Percentiles rank a stretch among this genome's conserved stretches.
These are phyloP conservation scores for Rhagonycha fulva DNA, from an alignment of 2,888 invertebrate species.

Conservation along the genomic window DNA sequence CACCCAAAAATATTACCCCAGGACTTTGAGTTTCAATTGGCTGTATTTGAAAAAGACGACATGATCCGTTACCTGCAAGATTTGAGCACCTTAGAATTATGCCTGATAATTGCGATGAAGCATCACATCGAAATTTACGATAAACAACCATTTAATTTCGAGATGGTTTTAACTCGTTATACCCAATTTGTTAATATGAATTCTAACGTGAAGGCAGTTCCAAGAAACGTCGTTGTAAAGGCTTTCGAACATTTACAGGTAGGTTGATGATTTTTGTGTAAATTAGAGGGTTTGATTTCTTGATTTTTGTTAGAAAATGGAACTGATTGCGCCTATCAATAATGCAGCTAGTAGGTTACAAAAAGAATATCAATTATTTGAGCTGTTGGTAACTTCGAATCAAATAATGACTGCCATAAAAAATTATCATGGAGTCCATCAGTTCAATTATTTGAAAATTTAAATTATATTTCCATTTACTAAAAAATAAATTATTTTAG, in stretches of 20 bases:
- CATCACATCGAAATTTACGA: conserved; percentile 87
- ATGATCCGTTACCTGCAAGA: conserved; percentile 75
- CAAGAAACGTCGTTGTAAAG: conserved; percentile 79
- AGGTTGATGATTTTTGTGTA: conserved; percentile 17
- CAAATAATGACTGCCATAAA: conserved; percentile 77
- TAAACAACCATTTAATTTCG: conserved; percentile 90
- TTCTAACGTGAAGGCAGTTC: conserved; percentile 73
- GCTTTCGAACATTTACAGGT: conserved; percentile 85
- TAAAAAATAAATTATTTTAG: not conserved
- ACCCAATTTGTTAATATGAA: conserved; percentile 77
- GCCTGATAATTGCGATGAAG: conserved; percentile 86
- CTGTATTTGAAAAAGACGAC: conserved; percentile 66
- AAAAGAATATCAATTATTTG: conserved; percentile 82
- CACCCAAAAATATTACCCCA: conserved; percentile 45
- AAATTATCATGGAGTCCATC: conserved; percentile 68
- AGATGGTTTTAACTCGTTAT: conserved; percentile 84
- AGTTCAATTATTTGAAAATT: conserved; percentile 61
- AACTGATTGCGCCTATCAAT: conserved; percentile 70
- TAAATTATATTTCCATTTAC: not conserved
- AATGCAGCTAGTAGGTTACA: conserved; percentile 65
- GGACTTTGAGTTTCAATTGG: conserved; percentile 53
- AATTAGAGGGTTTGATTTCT: not conserved
- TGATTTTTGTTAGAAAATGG: conserved; percentile 61
- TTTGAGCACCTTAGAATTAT: conserved; percentile 80
- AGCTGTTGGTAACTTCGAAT: conserved; percentile 68